These are phyloP conservation scores for Athene noctua DNA, from an alignment of 2,113 vertebrate species.

Conservation along the genomic window DNA sequence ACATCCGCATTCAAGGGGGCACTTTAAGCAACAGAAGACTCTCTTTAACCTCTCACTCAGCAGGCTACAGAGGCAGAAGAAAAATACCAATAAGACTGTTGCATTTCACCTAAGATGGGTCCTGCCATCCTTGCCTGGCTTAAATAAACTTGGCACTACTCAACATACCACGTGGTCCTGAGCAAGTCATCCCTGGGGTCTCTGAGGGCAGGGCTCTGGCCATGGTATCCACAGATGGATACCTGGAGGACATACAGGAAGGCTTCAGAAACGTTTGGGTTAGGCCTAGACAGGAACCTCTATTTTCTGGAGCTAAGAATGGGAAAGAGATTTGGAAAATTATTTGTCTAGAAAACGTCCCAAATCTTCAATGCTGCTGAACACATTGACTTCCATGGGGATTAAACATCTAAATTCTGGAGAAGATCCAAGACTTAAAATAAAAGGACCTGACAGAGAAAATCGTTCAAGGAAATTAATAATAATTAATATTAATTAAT, in stretches of 20 bases:
- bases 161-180: rapidly evolving
- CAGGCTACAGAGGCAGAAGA: neutral
- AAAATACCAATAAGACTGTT: neutral
- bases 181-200: neutral
- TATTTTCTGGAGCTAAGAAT: neutral
- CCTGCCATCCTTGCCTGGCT: neutral
- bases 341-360: neutral
- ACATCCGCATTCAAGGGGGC: rapidly evolving
- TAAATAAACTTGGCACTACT: neutral
- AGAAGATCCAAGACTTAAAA: neutral
- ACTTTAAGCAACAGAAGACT: neutral
- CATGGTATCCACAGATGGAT: neutral
- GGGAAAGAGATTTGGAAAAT: neutral
- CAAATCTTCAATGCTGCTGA: neutral
- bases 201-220: neutral
- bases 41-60: neutral
- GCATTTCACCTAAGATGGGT: neutral
- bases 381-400: neutral
- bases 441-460: neutral
- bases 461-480: neutral
- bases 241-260: neutral
- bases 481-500: neutral
- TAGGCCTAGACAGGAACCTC: neutral
- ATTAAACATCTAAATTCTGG: neutral
- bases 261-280: neutral